Evolutionary conservation across 2,888 invertebrate genomes (phyloP).

Genomic region (Dione juno): DNA sequence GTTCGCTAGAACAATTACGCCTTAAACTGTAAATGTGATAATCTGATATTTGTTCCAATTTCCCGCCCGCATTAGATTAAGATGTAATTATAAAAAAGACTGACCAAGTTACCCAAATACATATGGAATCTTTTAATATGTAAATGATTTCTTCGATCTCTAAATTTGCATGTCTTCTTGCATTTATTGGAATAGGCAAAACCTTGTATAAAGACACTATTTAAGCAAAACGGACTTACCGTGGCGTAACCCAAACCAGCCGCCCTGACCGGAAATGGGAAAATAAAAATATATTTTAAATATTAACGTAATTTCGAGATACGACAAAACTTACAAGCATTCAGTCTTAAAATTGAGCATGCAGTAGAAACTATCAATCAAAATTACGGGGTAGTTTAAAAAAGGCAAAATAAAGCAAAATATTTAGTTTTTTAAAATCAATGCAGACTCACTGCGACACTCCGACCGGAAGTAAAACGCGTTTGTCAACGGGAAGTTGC

Average conservation of each 20-base stretch:
- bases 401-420: background rate
- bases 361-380: too few relatives aligned
- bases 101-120: conserved; percentile 5
- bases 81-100: background rate
- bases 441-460: conserved; percentile 21
- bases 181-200: background rate
- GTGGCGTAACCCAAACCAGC: too few relatives aligned
- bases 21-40: background rate
- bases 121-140: background rate
- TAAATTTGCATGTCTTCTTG: background rate
- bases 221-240: too few relatives aligned
- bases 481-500: conserved; percentile 37
- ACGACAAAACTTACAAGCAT: too few relatives aligned
- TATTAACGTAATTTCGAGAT: too few relatives aligned
- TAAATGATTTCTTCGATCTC: background rate
- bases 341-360: too few relatives aligned
- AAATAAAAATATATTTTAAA: too few relatives aligned
- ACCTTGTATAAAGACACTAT: background rate
- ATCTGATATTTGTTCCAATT: conserved; percentile 13
- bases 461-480: conserved; percentile 32
- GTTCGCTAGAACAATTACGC: background rate
- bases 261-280: too few relatives aligned
- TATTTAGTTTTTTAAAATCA: conserved; percentile 18
- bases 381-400: background rate
- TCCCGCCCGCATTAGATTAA: conserved; percentile 17